Evolutionary conservation across 2,113 vertebrate genomes (phyloP).

Genomic region (Eclectus roratus): DNA sequence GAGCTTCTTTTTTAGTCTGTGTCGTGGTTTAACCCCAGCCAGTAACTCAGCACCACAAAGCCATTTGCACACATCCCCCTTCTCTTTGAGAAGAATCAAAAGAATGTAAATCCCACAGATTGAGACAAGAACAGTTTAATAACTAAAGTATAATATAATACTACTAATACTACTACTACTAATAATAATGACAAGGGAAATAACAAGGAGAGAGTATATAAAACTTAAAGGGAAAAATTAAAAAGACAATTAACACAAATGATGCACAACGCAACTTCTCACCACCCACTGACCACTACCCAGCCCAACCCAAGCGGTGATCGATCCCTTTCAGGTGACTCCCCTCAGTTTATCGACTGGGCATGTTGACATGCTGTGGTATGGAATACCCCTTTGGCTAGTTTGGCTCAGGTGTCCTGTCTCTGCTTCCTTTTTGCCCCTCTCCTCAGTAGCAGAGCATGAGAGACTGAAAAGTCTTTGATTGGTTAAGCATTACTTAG

Average conservation of each 20-base stretch:
- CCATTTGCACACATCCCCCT: neutral
- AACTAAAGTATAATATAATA: neutral
- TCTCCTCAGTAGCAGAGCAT: neutral
- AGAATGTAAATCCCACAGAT: neutral
- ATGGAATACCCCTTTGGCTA: neutral
- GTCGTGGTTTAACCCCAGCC: neutral
- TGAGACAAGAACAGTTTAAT: neutral
- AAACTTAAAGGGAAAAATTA: neutral
- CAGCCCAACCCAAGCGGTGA: neutral
- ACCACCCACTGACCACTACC: neutral
- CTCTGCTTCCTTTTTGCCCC: neutral
- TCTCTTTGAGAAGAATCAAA: neutral
- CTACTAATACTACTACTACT: neutral
- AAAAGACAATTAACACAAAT: neutral
- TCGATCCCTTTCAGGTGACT: neutral
- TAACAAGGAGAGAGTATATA: neutral
- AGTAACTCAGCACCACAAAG: neutral
- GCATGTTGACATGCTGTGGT: neutral
- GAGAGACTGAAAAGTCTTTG: neutral
- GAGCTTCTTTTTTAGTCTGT: neutral
- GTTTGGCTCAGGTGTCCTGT: neutral
- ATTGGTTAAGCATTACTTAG: neutral
- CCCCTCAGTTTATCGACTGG: neutral
- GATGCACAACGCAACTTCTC: neutral
- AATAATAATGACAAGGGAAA: neutral